Base-by-base conservation (phyloP, 92 coral and sea anemone species). In the Porites divaricata region DNA sequence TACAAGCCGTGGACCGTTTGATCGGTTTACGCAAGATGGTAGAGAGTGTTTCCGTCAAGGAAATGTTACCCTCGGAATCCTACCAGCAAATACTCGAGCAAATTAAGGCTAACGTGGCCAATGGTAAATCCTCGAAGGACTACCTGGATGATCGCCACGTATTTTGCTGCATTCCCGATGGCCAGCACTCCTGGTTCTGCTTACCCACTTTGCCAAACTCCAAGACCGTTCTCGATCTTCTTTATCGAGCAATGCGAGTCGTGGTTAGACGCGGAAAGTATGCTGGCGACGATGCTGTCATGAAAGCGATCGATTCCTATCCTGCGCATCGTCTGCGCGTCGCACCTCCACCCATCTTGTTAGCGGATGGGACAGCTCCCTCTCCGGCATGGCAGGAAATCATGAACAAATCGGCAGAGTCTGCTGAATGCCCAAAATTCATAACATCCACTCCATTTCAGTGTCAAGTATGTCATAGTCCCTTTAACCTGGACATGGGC, bases 301-400 rank as follows among this genome's bases (percentile, higher is more conserved):
- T 65, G 26, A 24, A n/a, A 65, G 70, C 70, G 25, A 58, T 10
- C 57, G 28, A 56, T 41, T 20, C 19, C 14, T 72, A 72, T 15
- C 77, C 77, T 2, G 77, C 77, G 2, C 61, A 50, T 72, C 63
- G 77, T 16, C 22, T 72, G 14, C 77, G 77, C 1, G 57, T 72
- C 10, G 77, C 77, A n/a, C 77, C 77, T 50, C 77, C 77, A 52
- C 77, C 77, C 58, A 21, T 72, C 22, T 35, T 72, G 6, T 11
- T 5, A 13, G 23, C 9, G 12, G 62, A 72, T 12, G 22, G 54
- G 8, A 9, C 19, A 15, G 75, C 75, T 3, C 77, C 62, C 26
- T 8, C 52, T 52, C 62, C 11, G 5, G 28, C 77, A 0, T 50
- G 62, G 77, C 28, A 51, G 15, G 35, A 12, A 9, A 35, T 50